phyloP scores from a whole-genome alignment of 2,113 vertebrate species.

The Malurus melanocephalus region DNA sequence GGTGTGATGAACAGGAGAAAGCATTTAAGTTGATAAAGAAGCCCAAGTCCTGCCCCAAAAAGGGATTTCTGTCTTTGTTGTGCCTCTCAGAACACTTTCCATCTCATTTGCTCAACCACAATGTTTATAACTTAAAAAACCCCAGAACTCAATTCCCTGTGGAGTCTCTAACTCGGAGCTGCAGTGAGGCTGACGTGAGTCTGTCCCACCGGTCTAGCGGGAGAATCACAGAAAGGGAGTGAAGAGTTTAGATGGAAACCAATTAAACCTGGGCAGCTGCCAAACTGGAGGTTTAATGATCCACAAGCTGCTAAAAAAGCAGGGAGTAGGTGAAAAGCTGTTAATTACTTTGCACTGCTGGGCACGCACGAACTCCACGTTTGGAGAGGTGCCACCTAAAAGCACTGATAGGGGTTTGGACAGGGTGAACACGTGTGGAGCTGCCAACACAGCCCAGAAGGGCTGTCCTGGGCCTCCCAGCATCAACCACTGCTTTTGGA shows the following conservation, averaged over 20 bases:
- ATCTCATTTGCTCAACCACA: background rate
- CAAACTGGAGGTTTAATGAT: background rate
- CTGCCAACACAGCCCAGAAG: background rate
- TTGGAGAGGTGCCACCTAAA: background rate
- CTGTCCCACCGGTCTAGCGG: background rate
- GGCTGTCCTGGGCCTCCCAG: background rate
- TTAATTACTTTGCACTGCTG: background rate
- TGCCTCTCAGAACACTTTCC: background rate
- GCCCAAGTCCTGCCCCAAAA: background rate
- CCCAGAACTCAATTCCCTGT: background rate
- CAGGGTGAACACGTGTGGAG: background rate
- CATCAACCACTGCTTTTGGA: background rate
- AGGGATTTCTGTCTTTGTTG: background rate
- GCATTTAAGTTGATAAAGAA: background rate
- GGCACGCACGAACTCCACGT: background rate
- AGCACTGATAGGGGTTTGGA: background rate
- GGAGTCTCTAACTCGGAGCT: background rate
- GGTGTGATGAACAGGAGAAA: background rate
- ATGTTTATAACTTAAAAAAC: background rate
- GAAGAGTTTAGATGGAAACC: background rate
- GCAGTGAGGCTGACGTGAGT: background rate
- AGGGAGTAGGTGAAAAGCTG: background rate
- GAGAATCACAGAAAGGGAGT: background rate
- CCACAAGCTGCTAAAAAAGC: background rate
- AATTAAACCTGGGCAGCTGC: background rate